Conservation (phyloP, 92 coral and sea anemone genomes). For the Montipora capitata region DNA sequence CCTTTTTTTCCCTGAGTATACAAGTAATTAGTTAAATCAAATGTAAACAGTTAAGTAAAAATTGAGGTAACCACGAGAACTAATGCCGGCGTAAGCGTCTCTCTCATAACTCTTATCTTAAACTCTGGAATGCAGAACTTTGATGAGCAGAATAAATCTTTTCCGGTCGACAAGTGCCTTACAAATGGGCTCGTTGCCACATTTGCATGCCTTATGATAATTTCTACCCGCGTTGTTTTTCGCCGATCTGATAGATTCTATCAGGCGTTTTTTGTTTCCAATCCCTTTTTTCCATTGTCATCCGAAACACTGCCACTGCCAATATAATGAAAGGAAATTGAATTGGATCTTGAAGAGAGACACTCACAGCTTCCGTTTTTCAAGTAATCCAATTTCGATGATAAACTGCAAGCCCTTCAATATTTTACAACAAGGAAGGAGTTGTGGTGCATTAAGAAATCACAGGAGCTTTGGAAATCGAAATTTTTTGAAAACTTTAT, state of each 20-base stretch:
- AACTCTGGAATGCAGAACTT: slow-evolving; percentile 51
- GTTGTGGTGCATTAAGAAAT: neutral
- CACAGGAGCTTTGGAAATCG: neutral
- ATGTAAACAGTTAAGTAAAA: no score
- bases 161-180: slow-evolving; percentile 57
- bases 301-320: neutral
- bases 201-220: neutral
- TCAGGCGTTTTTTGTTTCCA: neutral
- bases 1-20: neutral
- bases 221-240: neutral
- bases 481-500: no score
- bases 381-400: slow-evolving; percentile 27
- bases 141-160: slow-evolving; percentile 11
- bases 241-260: neutral
- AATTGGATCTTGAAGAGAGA: neutral
- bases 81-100: no score
- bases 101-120: slow-evolving; percentile 20
- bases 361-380: slow-evolving; percentile 28
- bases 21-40: neutral
- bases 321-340: neutral
- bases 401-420: slow-evolving; percentile 20
- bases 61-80: neutral
- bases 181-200: slow-evolving; percentile 34
- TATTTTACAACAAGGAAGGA: neutral
- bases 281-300: no score